phyloP scores from a whole-genome alignment of 2,888 invertebrate genomes.

The Pharmacophagus antenor region DNA sequence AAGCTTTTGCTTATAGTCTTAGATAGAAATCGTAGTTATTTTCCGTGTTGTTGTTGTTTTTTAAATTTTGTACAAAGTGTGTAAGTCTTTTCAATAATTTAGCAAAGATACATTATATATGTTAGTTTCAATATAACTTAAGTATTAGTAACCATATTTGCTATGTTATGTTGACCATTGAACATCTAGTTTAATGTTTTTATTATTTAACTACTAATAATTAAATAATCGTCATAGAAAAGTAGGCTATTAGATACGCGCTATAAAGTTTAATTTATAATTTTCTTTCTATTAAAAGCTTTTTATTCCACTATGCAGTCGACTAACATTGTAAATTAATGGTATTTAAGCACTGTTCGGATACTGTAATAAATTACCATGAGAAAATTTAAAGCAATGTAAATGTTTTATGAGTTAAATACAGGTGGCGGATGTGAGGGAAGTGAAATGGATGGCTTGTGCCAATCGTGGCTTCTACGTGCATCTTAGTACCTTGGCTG shows the following conservation, averaged over 20 bases:
- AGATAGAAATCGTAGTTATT: constrained; percentile 26
- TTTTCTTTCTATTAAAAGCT: constrained; percentile 24
- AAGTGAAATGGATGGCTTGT: constrained; percentile 99
- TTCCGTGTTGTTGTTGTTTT: constrained; percentile 1
- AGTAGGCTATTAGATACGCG: constrained; percentile 29
- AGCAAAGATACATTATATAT: not conserved
- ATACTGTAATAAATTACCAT: not conserved
- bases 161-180: not conserved
- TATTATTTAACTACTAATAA: not conserved
- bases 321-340: constrained; percentile 17
- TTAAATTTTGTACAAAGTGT: not conserved
- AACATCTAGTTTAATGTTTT: not conserved
- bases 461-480: constrained; percentile 98
- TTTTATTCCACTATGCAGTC: constrained; percentile 29
- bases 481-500: constrained; percentile 97
- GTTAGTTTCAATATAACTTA: not conserved
- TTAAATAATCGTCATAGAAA: not conserved
- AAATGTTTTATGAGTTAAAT: constrained; percentile 44
- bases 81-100: not conserved
- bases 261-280: constrained; percentile 20
- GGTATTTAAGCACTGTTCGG: constrained; percentile 7
- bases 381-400: constrained; percentile 29
- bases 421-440: constrained; percentile 91
- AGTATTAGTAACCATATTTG: not conserved
- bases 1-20: constrained; percentile 59